These are phyloP conservation scores for Mola mola DNA, from an alignment of 2,113 vertebrate genomes.

Conservation along the genomic window DNA sequence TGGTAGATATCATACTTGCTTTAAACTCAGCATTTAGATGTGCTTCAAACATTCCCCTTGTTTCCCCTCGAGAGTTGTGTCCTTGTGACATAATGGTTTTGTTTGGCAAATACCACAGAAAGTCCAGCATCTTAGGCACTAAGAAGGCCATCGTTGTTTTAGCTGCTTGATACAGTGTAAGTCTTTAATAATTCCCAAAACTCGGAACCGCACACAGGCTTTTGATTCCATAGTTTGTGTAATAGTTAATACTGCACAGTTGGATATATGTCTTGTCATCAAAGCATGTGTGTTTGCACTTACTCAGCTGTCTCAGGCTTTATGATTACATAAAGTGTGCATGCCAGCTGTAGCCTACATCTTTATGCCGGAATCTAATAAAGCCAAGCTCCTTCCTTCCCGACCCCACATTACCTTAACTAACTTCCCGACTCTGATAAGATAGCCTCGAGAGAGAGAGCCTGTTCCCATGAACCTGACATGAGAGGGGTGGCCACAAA, in stretches of 20 bases:
- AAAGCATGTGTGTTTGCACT: slow-evolving; percentile 24
- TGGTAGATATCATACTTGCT: too few species aligned
- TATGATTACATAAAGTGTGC: slow-evolving; percentile 64
- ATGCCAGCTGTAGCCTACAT: slow-evolving; percentile 63
- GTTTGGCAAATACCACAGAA: too few species aligned
- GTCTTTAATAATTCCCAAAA: slow-evolving; percentile 3
- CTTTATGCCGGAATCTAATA: slow-evolving; percentile 70
- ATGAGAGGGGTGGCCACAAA: neutral
- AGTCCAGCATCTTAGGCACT: too few species aligned
- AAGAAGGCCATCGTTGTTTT: neutral
- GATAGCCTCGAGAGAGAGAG: slow-evolving; percentile 18
- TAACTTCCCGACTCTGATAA: slow-evolving; percentile 40
- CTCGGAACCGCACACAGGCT: neutral
- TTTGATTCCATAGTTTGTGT: neutral
- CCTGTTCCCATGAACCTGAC: slow-evolving; percentile 3
- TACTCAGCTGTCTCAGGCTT: slow-evolving; percentile 42
- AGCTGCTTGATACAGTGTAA: neutral
- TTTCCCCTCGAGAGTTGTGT: too few species aligned
- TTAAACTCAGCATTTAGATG: too few species aligned
- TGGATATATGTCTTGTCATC: neutral
- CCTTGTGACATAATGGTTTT: neutral
- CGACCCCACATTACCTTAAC: slow-evolving; percentile 44
- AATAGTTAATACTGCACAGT: neutral
- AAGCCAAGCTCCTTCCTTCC: slow-evolving; percentile 59
- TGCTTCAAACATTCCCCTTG: too few species aligned